Evolutionary conservation across 2,797 vertebrate species (phyloP).

Genomic region (Onychomys leucogaster): DNA sequence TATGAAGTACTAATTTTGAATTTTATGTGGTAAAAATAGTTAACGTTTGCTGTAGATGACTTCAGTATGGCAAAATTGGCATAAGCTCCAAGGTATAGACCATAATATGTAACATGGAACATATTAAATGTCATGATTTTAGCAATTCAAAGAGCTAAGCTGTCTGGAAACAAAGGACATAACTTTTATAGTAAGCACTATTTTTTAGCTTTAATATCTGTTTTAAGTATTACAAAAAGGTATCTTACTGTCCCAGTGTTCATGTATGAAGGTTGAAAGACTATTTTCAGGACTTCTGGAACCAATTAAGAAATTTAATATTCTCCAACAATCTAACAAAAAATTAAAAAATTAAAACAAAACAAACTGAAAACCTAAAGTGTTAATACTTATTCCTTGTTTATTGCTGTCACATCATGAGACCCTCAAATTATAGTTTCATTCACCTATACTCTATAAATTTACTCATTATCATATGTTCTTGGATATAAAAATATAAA

Average conservation of each 20-base stretch:
- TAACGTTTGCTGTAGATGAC: neutral
- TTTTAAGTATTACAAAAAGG: constrained; percentile 30
- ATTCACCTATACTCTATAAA: neutral
- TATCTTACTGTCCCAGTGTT: neutral
- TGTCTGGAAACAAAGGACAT: neutral
- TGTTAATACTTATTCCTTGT: neutral
- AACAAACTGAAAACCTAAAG: neutral
- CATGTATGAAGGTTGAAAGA: neutral
- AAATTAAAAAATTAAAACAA: neutral
- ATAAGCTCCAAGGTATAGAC: neutral
- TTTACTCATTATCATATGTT: neutral
- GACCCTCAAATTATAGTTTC: neutral
- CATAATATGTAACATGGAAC: neutral
- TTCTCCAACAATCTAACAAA: neutral
- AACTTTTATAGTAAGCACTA: constrained; percentile 8
- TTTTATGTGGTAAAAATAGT: neutral
- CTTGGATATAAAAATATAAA: neutral
- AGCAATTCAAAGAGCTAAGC: neutral
- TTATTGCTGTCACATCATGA: neutral
- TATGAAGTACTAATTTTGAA: neutral
- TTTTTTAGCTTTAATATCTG: neutral
- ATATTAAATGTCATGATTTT: constrained; percentile 18
- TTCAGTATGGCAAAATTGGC: neutral
- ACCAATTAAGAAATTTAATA: constrained; percentile 18
- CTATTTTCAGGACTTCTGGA: neutral